Evolutionary conservation across 2,113 vertebrate genomes (phyloP).

Genomic region (Antechinus stuartii): DNA sequence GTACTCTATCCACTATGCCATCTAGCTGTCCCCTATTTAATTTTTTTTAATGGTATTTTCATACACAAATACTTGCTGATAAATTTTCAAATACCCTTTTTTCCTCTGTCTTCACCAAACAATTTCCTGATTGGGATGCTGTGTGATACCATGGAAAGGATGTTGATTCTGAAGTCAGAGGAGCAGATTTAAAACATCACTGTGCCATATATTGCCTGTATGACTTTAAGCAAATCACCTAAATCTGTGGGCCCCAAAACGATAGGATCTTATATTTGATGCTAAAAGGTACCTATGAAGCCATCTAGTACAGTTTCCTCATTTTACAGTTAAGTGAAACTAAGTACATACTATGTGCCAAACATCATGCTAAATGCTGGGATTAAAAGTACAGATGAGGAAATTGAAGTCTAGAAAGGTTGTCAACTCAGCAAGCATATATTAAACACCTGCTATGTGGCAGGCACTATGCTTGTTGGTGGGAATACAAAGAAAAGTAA

Average conservation of each 20-base stretch:
- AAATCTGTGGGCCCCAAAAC: background rate
- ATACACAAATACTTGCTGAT: background rate
- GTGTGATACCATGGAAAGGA: background rate
- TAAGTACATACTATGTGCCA: background rate
- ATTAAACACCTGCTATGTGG: background rate
- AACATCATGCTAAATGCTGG: background rate
- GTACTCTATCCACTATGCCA: too few species aligned
- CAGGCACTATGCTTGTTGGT: background rate
- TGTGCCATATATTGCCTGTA: background rate
- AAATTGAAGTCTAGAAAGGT: background rate
- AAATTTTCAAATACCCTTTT: background rate
- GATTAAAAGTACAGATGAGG: background rate
- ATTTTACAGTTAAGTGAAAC: background rate
- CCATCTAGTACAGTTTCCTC: background rate
- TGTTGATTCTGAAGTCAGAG: accelerated
- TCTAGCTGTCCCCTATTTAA: background rate
- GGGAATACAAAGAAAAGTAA: background rate
- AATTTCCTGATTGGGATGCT: background rate
- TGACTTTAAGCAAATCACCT: accelerated
- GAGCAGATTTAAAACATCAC: background rate
- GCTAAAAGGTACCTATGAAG: background rate
- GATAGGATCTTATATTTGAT: background rate
- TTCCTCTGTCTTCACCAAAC: background rate
- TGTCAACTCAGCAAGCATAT: background rate
- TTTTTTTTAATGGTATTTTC: background rate